Base-by-base conservation (phyloP, 2,113 vertebrate genomes). In the Ceyx cyanopectus region DNA sequence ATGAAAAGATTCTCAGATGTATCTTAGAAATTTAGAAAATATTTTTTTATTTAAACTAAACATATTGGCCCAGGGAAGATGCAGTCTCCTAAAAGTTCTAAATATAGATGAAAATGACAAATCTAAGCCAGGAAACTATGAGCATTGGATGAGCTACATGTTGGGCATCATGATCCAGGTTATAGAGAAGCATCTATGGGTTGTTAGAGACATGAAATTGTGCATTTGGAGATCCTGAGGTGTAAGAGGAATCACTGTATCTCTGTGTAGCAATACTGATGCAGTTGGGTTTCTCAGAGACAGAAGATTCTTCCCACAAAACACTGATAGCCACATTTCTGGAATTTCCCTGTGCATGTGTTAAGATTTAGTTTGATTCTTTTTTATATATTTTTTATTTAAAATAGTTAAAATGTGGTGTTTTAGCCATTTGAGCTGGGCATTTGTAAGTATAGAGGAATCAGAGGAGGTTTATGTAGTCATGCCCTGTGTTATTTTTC, bases 101-200 rank as follows among this genome's bases (percentile, higher is more conserved):
- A 73, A 51, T 32, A 12, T 32, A 11, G 3, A 5, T 30, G 4
- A 50, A 54, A 85, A 75, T 65, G 3, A 45, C 21, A 65, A 73
- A 79, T 10, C 5, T 18, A 53, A 68, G 18, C 20, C 9, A 72
- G 72, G 10, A 81, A 68, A 2, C 3, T 7, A 1, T 12, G 16
- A 13, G 5, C 68, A 9, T 20, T 32, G 14, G 57, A 41, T 84
- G n/a, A 77, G 56, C 1, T 60, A 16, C 14, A 3, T 73, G 22
- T 66, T 3, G 9, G 18, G 3, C 10, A 4, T 22, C 72, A 30
- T 4, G 10, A 10, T 21, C 24, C 3, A 1, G 24, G 50, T 67
- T 58, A 8, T 0, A 29, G 21, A 11, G 20, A 45, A 4, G 2
- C 3, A 10, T 32, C 7, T 1, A 0, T 15, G 43, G 8, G 14